Percentiles rank a stretch among this genome's conserved stretches.
These are phyloP conservation scores for Epinotia ramella DNA, from an alignment of 2,888 invertebrate species.

Conservation along the genomic window DNA sequence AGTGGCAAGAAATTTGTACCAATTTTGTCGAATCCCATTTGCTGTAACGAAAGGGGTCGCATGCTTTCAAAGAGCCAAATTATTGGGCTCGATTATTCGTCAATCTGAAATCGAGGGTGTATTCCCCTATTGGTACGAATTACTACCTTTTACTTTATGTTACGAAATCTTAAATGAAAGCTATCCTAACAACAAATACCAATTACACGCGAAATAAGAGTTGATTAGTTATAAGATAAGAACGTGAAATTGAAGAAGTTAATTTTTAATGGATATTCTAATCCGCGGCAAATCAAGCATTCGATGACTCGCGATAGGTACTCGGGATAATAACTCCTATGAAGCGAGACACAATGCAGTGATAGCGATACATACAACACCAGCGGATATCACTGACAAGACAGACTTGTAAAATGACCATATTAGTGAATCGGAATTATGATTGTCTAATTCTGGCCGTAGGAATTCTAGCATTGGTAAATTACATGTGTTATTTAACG, in stretches of 20 bases:
- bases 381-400: not conserved
- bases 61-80: no score
- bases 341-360: conserved; percentile 1
- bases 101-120: no score
- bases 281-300: not conserved
- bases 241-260: not conserved
- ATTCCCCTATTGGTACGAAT: no score
- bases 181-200: not conserved
- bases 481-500: not conserved
- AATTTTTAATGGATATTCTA: not conserved
- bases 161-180: no score
- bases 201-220: not conserved
- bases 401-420: not conserved
- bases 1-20: no score
- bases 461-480: not conserved
- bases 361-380: not conserved
- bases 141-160: no score
- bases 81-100: no score
- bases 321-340: conserved; percentile 1
- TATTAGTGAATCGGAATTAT: not conserved
- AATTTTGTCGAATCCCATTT: no score
- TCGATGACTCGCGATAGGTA: not conserved
- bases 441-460: not conserved
- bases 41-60: no score
- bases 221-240: not conserved